phyloP scores from a whole-genome alignment of 2,888 invertebrate genomes.

The Acheta domesticus region DNA sequence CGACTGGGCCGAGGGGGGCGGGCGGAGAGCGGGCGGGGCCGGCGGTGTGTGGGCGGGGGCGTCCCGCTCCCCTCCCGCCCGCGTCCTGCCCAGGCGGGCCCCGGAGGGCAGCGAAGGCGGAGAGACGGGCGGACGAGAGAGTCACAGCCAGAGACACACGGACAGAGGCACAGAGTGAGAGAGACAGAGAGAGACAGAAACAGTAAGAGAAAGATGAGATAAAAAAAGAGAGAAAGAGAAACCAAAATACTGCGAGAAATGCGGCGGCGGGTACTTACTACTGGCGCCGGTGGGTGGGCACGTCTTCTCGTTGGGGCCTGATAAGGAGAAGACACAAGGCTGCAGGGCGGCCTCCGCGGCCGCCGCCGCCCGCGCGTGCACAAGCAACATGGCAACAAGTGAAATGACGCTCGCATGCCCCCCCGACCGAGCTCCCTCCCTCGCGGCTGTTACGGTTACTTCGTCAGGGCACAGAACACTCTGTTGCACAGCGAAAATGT shows the following conservation, averaged over 20 bases:
- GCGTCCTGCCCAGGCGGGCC: background rate
- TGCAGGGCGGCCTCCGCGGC: constrained; percentile 1
- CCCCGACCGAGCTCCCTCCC: background rate
- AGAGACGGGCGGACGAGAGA: too few relatives aligned
- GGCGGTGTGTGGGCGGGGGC: background rate
- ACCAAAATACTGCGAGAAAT: background rate
- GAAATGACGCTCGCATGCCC: constrained; percentile 3
- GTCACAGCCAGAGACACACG: background rate
- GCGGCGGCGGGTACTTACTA: constrained; percentile 48
- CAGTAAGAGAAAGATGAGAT: background rate
- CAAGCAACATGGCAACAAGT: background rate
- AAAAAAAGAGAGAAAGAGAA: constrained; percentile 2
- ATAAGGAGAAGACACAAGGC: constrained; percentile 28
- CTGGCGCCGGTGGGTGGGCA: constrained; percentile 57
- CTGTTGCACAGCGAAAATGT: background rate
- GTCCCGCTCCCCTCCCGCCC: background rate
- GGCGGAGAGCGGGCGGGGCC: background rate
- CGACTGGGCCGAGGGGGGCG: background rate
- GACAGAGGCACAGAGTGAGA: background rate
- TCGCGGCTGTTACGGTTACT: background rate
- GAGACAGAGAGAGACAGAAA: background rate
- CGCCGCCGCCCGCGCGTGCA: constrained; percentile 8
- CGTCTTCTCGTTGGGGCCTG: constrained; percentile 59
- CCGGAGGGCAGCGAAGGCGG: background rate
- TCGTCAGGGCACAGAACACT: background rate